Base-by-base conservation (phyloP, 2,888 invertebrate species). In the Drosophila monieri region DNA sequence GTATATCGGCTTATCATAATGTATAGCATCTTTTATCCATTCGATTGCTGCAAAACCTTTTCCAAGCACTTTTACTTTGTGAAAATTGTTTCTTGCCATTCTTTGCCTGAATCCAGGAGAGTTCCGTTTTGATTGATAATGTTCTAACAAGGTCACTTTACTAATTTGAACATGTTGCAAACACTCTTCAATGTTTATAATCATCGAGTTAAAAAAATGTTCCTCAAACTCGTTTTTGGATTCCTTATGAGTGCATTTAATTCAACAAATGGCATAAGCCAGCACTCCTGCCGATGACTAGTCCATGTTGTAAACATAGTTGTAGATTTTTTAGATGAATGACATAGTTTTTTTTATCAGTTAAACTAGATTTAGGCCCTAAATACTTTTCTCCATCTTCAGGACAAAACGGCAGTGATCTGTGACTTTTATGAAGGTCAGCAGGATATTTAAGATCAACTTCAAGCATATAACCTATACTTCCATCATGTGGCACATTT, bases 1-100 rank as follows among this genome's bases (percentile, higher is more conserved):
- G 10, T 52, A 58, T 10, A 44, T 25, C n/a, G 49, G 39, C 3
- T 49, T 49, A 14, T 49, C 27, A 8, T 23, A 15, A 0, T 3
- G 3, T 27, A 30, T 23, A 14, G 9, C 15, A 1, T 44, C 1
- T 10, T 44, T 43, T 9, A 15, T 15, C 1, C 15, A 47, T 3
- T 25, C 10, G 5, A 56, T 56, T 1, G 57, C 49, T 9, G 41
- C 41, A 1, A 57, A 43, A 32, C 21, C 23, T 5, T 43, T 14
- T 0, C 14, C 9, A 15, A 49, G 43, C 1, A 41, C 10, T 6
- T 41, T 32, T 10, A 41, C 39, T 14, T 41, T 41, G 8, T 49
- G 41, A 9, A 57, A 57, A 49, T 49, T 32, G 21, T 27, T 10
- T 30, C 27, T 57, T 4, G 57, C 39, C 10, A 57, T 23, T n/a